Evolutionary conservation across 2,888 invertebrate species (phyloP).

Genomic region (Cyaniris semiargus): DNA sequence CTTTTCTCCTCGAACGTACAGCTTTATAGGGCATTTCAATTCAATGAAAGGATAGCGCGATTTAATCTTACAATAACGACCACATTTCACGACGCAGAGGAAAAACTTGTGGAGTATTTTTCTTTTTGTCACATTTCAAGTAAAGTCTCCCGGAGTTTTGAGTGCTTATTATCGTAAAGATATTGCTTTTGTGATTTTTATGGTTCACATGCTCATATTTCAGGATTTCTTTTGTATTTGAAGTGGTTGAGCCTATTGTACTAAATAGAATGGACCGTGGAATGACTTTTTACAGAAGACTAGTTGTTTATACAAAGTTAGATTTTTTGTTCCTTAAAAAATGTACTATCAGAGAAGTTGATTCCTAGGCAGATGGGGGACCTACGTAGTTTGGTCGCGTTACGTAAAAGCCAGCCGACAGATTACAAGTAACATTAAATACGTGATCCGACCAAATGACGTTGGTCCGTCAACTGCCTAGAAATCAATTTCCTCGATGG

Average conservation of each 20-base stretch:
- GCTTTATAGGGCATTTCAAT: conserved; percentile 16
- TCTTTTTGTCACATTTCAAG: conserved; percentile 25
- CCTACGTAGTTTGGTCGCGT: no score
- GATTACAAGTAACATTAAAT: no score
- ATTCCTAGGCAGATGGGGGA: no score
- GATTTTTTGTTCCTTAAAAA: no score
- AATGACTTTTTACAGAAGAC: background rate
- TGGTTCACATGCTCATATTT: conserved; percentile 9
- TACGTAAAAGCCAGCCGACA: no score
- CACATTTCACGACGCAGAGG: conserved; percentile 24
- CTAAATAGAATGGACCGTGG: background rate
- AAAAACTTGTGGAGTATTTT: conserved; percentile 29
- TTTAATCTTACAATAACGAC: conserved; percentile 29
- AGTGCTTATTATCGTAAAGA: conserved; percentile 23
- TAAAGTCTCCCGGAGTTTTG: conserved; percentile 8
- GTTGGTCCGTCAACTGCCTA: no score
- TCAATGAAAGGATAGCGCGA: conserved; percentile 25
- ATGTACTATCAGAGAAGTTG: no score
- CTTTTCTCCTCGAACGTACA: background rate
- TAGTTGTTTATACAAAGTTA: background rate
- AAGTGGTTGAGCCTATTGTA: background rate
- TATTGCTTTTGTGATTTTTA: conserved; percentile 18
- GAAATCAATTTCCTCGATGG: no score
- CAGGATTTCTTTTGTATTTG: conserved; percentile 5
- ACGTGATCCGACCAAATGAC: no score